A percentile compares a stretch with the other conserved stretches of the same genome.
phyloP scores from a whole-genome alignment of 2,888 invertebrate species.

The Timema podura region DNA sequence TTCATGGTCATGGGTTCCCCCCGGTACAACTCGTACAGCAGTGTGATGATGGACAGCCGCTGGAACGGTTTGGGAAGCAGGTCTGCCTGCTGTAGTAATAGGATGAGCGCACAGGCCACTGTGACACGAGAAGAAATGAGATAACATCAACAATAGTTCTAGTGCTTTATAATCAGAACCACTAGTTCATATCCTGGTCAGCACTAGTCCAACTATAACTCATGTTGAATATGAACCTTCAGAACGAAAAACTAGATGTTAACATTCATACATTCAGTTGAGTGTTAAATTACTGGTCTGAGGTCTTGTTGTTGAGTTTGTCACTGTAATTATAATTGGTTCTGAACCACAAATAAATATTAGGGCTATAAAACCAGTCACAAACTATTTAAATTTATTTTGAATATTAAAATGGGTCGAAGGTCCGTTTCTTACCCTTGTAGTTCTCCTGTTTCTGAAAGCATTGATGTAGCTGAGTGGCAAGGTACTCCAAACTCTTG shows the following conservation, averaged over 20 bases:
- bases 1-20: conserved; percentile 61
- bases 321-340: too few species aligned
- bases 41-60: conserved; percentile 61
- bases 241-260: too few species aligned
- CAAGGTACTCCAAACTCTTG: conserved; percentile 71
- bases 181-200: conserved; percentile 34
- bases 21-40: conserved; percentile 67
- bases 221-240: too few species aligned
- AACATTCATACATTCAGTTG: too few species aligned
- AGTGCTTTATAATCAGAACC: conserved; percentile 3
- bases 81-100: conserved; percentile 65
- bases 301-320: too few species aligned
- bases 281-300: too few species aligned
- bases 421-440: conserved; percentile 54
- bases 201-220: neutral
- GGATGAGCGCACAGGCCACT: conserved; percentile 58
- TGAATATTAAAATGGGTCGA: too few species aligned
- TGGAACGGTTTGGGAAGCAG: conserved; percentile 64
- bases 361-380: too few species aligned
- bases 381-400: too few species aligned
- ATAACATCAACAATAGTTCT: conserved; percentile 11
- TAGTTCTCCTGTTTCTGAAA: conserved; percentile 76
- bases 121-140: conserved; percentile 40
- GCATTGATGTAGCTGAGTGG: conserved; percentile 70
- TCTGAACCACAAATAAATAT: too few species aligned